phyloP scores from a whole-genome alignment of 2,888 invertebrate species.

The Cataglyphis livida region DNA sequence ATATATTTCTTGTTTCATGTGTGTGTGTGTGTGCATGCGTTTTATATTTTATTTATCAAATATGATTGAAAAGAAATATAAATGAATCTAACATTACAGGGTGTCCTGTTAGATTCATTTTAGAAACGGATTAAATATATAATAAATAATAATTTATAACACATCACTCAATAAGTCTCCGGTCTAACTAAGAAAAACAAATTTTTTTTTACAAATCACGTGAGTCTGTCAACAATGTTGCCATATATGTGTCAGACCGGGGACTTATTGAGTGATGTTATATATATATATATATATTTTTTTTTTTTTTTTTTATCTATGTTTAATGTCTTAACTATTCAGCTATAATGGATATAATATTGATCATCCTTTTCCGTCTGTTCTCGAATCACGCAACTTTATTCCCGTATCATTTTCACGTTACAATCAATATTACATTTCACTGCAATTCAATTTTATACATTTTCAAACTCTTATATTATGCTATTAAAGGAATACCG shows the following conservation, averaged over 20 bases:
- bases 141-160: not conserved
- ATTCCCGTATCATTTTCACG: slow-evolving; percentile 8
- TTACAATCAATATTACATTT: slow-evolving; percentile 28
- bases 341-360: not conserved
- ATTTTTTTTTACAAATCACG: no score
- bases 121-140: no score
- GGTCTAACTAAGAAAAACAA: no score
- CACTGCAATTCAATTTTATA: slow-evolving; percentile 27
- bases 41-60: not conserved
- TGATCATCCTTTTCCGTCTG: not conserved
- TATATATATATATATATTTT: not conserved
- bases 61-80: not conserved
- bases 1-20: not conserved
- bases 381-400: slow-evolving; percentile 6
- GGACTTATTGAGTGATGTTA: no score
- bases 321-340: not conserved
- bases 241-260: no score
- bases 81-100: no score
- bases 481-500: slow-evolving; percentile 38
- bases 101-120: no score
- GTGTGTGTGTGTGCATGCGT: not conserved
- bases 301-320: not conserved
- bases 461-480: slow-evolving; percentile 16
- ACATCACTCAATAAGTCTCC: no score
- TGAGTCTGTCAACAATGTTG: no score